Evolutionary conservation across 1,140 invertebrate species (phyloP).

Genomic region (Drosophila quadrilineata): DNA sequence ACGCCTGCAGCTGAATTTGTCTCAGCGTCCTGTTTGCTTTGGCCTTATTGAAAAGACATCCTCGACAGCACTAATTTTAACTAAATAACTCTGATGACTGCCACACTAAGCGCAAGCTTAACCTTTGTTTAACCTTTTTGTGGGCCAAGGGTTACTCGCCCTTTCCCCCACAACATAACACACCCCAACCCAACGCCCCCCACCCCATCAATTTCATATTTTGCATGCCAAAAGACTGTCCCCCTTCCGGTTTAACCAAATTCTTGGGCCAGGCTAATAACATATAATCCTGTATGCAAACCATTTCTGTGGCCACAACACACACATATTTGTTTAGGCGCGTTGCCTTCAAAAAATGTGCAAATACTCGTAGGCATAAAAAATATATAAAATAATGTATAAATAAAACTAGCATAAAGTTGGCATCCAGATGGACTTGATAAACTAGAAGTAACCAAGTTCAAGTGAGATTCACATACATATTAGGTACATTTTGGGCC

Average conservation of each 20-base stretch:
- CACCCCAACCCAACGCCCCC: background rate
- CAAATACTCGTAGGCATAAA: background rate
- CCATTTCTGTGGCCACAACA: slow-evolving; percentile 29
- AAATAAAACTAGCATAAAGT: background rate
- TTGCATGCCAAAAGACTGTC: slow-evolving; percentile 11
- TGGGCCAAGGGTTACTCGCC: slow-evolving; percentile 20
- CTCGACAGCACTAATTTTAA: slow-evolving; percentile 75
- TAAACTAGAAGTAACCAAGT: too few relatives aligned
- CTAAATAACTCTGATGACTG: slow-evolving; percentile 77
- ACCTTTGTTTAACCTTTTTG: slow-evolving; percentile 62
- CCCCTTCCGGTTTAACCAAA: background rate
- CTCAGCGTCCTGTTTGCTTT: slow-evolving; percentile 23
- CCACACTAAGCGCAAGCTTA: slow-evolving; percentile 24
- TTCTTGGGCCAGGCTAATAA: slow-evolving; percentile 33
- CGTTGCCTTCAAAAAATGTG: background rate
- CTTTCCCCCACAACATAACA: background rate
- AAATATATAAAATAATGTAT: slow-evolving; percentile 1
- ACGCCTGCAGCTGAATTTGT: slow-evolving; percentile 26
- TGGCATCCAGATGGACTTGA: too few relatives aligned
- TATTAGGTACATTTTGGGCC: too few relatives aligned
- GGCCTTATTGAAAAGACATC: slow-evolving; percentile 67
- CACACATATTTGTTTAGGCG: slow-evolving; percentile 62
- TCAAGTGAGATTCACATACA: too few relatives aligned
- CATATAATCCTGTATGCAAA: slow-evolving; percentile 43
- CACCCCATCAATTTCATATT: slow-evolving; percentile 35